Base-by-base conservation (phyloP, 2,113 vertebrate species). In the Calyptommatus sinebrachiatus region DNA sequence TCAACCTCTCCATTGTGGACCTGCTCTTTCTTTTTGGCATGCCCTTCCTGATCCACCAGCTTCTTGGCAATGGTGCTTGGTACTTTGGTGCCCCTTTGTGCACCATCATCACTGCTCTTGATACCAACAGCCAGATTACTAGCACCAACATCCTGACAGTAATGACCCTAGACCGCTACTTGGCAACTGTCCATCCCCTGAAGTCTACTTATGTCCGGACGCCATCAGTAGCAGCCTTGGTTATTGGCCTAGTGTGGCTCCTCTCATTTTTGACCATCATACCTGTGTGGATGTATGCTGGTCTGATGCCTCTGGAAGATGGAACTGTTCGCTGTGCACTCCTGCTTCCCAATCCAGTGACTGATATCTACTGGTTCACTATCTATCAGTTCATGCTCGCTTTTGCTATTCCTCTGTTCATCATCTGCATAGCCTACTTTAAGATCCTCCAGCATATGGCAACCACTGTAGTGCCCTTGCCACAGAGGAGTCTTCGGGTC, bases 1-100 rank as follows among this genome's bases (percentile, higher is more conserved):
- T 97, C 87, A 97, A 94, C 68, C 88, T 97, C 81, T 96, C 96
- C 26, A 90, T 97, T 0, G 96, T 95, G 46, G 96, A 97, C 74
- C 94, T 97, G 60, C 91, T 97, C 9, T 96, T 97, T 82, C 94
- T 97, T 45, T 84, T 97, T 2, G 96, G 96, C 35, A 97, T 97
- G 96, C 96, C 96, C 0, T 97, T 97, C 78, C 95, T 97, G 57
- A 96, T 97, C 91, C 96, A 97, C 81, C 96, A 97, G 89, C 93
- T 97, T 89, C 86, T 97, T 46, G 96, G 96, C 48, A 94, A 97
- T 0, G 96, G 96, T 18, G 94, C 94, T 0, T 97, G 96, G 96
- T 94, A 95, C 81, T 97, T 97, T 20, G 96, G 96, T 12, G 94
- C 94, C 1, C 46, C 91, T 0, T 91, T 97, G 72, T 97, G 96